These are phyloP conservation scores for Sinhomidia bicolor DNA, from an alignment of 2,888 invertebrate genomes.

Conservation along the genomic window DNA sequence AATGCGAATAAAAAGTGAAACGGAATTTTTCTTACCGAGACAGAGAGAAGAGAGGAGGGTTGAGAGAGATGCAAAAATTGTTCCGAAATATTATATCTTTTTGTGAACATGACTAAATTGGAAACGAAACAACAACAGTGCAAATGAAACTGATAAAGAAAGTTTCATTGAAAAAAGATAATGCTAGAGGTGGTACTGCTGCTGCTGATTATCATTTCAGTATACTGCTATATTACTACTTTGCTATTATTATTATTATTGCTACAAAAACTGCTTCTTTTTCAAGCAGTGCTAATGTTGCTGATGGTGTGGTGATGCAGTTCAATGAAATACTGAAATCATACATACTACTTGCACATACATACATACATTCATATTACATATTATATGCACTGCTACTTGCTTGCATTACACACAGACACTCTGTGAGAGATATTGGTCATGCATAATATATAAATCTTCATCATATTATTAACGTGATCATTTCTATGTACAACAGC, in stretches of 20 bases:
- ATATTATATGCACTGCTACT: no score
- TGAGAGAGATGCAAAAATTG: conserved; percentile 38
- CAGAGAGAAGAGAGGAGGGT: conserved; percentile 4
- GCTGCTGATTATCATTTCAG: no score
- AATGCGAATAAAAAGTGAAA: conserved; percentile 62
- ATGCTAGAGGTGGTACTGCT: conserved; percentile 7
- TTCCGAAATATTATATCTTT: conserved; percentile 43
- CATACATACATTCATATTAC: not conserved
- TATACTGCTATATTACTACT: no score
- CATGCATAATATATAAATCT: not conserved
- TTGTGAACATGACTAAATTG: conserved; percentile 54
- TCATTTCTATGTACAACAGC: no score
- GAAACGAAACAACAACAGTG: conserved; percentile 2
- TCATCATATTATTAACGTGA: not conserved
- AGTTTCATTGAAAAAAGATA: conserved; percentile 67
- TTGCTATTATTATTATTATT: conserved; percentile 15
- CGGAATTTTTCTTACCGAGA: conserved; percentile 58
- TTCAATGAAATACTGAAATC: not conserved
- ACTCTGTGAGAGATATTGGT: no score
- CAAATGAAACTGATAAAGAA: conserved; percentile 66
- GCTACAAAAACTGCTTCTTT: conserved; percentile 48
- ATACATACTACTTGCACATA: not conserved
- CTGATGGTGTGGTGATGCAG: conserved; percentile 31
- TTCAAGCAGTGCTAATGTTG: not conserved
- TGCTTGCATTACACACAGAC: no score